These are phyloP conservation scores for Actinernus sp. DNA, from an alignment of 92 coral and sea anemone genomes.

Conservation along the genomic window DNA sequence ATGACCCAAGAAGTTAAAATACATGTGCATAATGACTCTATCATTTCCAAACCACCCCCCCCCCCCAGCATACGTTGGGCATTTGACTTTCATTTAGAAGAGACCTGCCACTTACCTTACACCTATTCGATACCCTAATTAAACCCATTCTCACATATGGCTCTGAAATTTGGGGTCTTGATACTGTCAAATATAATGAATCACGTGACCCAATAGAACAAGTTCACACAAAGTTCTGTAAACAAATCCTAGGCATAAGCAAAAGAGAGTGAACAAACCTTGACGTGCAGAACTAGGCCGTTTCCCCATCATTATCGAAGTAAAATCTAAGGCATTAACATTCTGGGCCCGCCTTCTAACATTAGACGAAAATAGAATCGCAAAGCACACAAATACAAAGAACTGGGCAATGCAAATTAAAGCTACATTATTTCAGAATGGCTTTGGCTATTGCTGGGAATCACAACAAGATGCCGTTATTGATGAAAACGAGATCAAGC, in stretches of 20 bases:
- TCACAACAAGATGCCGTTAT: too few species aligned
- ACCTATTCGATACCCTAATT: not conserved
- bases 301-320: not conserved
- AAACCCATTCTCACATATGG: not conserved
- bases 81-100: not conserved
- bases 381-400: not conserved
- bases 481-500: too few species aligned
- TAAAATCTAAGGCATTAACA: not conserved
- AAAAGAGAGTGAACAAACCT: too few species aligned
- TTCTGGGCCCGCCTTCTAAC: not conserved
- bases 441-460: too few species aligned
- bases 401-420: conserved; percentile 1
- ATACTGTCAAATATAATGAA: not conserved
- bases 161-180: not conserved
- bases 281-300: conserved; percentile 3
- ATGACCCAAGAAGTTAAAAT: too few species aligned
- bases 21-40: too few species aligned
- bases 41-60: too few species aligned
- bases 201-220: not conserved
- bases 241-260: too few species aligned
- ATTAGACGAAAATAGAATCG: not conserved
- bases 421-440: not conserved
- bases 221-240: conserved; percentile 1
- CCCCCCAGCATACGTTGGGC: too few species aligned
- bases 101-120: not conserved